Evolutionary conservation across 2,113 vertebrate genomes (phyloP).

Genomic region (Scolopax mira): DNA sequence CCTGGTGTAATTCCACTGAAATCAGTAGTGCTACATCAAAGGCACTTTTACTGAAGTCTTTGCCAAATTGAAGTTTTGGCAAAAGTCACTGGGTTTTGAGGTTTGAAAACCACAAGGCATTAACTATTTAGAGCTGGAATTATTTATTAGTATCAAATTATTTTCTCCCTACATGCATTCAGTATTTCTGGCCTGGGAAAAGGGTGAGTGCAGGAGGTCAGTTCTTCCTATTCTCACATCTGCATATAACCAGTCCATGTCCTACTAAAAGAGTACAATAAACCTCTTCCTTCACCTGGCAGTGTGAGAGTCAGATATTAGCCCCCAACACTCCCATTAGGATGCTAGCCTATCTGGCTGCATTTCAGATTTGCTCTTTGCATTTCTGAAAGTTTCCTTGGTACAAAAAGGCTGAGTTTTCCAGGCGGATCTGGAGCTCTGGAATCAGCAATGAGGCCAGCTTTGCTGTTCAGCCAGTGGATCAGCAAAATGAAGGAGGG

Average conservation of each 20-base stretch:
- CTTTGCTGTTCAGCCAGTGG: rapidly evolving
- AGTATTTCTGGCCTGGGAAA: not conserved
- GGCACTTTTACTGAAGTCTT: not conserved
- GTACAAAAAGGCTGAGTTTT: not conserved
- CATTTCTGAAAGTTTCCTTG: not conserved
- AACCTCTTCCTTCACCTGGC: not conserved
- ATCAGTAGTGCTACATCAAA: not conserved
- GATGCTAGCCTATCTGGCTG: not conserved
- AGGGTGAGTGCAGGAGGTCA: not conserved
- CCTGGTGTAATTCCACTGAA: not conserved
- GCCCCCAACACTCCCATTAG: not conserved
- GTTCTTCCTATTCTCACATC: not conserved
- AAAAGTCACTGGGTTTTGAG: not conserved
- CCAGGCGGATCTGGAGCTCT: not conserved
- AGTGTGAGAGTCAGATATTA: not conserved
- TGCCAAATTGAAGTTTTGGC: not conserved
- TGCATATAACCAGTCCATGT: not conserved
- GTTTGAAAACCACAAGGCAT: not conserved
- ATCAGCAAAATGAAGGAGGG: not conserved
- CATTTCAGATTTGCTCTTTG: not conserved
- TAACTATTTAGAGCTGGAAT: not conserved
- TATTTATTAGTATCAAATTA: not conserved
- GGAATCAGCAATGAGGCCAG: not conserved
- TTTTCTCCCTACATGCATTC: not conserved
- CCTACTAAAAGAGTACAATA: not conserved